These are phyloP conservation scores for Bellardia bayeri DNA, from an alignment of 2,888 invertebrate species.

Conservation along the genomic window DNA sequence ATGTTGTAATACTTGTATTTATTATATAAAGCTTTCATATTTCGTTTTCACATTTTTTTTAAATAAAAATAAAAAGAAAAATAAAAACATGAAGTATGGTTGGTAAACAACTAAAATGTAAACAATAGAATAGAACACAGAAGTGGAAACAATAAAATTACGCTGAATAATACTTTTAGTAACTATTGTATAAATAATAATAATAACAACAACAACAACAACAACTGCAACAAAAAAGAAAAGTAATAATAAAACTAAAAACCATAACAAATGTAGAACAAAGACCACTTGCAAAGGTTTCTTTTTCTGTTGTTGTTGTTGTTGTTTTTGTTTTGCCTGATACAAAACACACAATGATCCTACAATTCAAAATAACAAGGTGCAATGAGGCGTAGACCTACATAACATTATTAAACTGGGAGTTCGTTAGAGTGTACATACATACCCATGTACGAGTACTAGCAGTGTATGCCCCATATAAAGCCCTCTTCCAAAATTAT, in stretches of 20 bases:
- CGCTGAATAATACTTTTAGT: slow-evolving; percentile 50
- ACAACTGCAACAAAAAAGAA: slow-evolving; percentile 26
- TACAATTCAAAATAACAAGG: slow-evolving; percentile 25
- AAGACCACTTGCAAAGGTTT: slow-evolving; percentile 30
- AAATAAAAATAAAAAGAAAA: not conserved
- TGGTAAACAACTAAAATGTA: slow-evolving; percentile 51
- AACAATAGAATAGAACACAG: slow-evolving; percentile 40
- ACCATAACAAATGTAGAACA: slow-evolving; percentile 29
- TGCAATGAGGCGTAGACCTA: slow-evolving; percentile 11
- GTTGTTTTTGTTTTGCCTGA: slow-evolving; percentile 1
- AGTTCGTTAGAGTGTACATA: not conserved
- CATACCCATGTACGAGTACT: too few species aligned
- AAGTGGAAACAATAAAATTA: slow-evolving; percentile 64
- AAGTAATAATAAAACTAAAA: not conserved
- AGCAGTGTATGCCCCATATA: too few species aligned
- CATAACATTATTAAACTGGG: not conserved
- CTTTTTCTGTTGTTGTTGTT: not conserved
- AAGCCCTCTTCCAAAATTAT: too few species aligned
- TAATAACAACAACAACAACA: slow-evolving; percentile 40
- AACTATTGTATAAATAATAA: slow-evolving; percentile 64
- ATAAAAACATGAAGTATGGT: slow-evolving; percentile 35
- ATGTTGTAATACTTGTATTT: slow-evolving; percentile 60
- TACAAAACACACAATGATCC: slow-evolving; percentile 13
- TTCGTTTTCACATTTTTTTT: not conserved
- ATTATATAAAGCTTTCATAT: slow-evolving; percentile 37